A percentile compares a stretch with the other conserved stretches of the same genome.
These are phyloP conservation scores for Theristus sp. DNA, from an alignment of 2,888 invertebrate genomes.

Conservation along the genomic window DNA sequence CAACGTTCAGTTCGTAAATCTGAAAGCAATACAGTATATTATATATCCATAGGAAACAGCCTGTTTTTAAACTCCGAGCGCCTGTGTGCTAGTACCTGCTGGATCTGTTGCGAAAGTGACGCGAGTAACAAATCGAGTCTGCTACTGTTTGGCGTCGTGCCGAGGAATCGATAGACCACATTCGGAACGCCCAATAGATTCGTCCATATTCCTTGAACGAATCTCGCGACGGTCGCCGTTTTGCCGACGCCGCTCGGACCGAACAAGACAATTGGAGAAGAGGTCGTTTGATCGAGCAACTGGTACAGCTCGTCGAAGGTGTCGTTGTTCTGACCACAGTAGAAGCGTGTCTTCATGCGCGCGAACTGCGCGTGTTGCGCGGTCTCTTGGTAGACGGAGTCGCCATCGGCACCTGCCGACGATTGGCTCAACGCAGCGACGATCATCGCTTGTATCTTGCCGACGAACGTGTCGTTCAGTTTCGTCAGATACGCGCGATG, in stretches of 20 bases:
- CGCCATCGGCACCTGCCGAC: neutral
- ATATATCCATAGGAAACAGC: no score
- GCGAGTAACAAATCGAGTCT: slow-evolving; percentile 83
- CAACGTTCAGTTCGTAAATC: no score
- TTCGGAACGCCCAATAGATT: neutral
- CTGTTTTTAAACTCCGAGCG: no score
- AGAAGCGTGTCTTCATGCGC: neutral
- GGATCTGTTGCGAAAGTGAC: slow-evolving; percentile 52
- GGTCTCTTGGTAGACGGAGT: neutral
- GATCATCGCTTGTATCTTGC: neutral
- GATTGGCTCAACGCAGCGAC: neutral
- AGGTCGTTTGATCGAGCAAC: slow-evolving; percentile 55
- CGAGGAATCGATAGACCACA: slow-evolving; percentile 70
- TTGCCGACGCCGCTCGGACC: slow-evolving; percentile 92
- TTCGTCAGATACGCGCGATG: neutral
- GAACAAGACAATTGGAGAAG: slow-evolving; percentile 32
- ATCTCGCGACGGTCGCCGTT: slow-evolving; percentile 75
- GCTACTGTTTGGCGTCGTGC: slow-evolving; percentile 86
- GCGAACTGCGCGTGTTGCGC: neutral
- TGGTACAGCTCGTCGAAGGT: neutral
- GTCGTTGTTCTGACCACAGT: neutral
- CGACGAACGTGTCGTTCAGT: neutral
- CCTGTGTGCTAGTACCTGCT: no score
- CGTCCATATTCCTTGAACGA: neutral
- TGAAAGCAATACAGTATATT: no score